Base-by-base conservation (phyloP, 2,113 vertebrate species). In the Amphiprion percula region DNA sequence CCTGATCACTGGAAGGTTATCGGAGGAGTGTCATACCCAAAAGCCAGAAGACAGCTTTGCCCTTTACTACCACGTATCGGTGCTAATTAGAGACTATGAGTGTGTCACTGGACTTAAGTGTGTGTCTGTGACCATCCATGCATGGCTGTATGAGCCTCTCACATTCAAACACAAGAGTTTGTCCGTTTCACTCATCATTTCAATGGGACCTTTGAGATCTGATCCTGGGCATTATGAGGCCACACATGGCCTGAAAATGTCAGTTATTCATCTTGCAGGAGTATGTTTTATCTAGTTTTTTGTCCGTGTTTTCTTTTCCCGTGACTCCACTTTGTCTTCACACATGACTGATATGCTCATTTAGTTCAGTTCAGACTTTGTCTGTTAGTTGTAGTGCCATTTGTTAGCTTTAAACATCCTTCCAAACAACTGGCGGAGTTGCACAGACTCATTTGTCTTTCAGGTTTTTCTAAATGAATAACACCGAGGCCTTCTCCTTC, bases 11-110 rank as follows among this genome's bases (percentile, higher is more conserved):
- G 23, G 71, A 77, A 81, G 80, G 80, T 89, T 87, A 86, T 80
- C 9, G 21, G 21, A 55, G 71, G 82, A 75, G 85, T 83, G 79
- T 88, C 84, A 73, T 79, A 74, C 70, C 81, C 81, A 61, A 82
- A 87, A 88, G 70, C 83, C 71, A 76, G 85, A 74, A 79, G 89
- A 89, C 85, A 91, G 84, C 68, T 73, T 86, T 93, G 92, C 83
- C 92, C 90, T 93, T 93, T 85, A 82, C 71, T 80, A 55, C 73
- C 71, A 83, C 75, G 59, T 74, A 83, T 78, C 26, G 1, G 30
- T 70, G 76, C 85, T 90, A 91, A 91, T 92, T 90, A 91, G 82
- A 90, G 55, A 83, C 79, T 79, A 76, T 83, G 87, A 91, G 80
- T 88, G 75, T 79, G 89, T 77, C 80, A 60, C 53, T 69, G 85